Evolutionary conservation across 2,888 invertebrate genomes (phyloP).

Genomic region (Papilio gigon): DNA sequence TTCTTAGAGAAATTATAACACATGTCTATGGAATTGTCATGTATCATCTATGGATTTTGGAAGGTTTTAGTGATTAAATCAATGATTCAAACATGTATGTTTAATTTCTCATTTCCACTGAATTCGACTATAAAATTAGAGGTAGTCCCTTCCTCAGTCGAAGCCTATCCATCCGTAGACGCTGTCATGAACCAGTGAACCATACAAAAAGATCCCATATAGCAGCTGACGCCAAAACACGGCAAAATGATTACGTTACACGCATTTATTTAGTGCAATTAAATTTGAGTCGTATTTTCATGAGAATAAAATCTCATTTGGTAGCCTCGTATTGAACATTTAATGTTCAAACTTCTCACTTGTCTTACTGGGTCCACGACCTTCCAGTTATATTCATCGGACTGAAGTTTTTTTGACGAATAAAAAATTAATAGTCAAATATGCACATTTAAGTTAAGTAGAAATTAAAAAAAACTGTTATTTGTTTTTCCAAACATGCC

Average conservation of each 20-base stretch:
- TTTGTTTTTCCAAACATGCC: background rate
- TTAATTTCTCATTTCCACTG: too few species aligned
- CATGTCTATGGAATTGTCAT: too few species aligned
- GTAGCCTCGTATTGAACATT: background rate
- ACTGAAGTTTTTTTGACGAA: background rate
- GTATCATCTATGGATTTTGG: too few species aligned
- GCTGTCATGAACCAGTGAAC: conserved; percentile 19
- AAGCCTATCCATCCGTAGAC: background rate
- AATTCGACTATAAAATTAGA: background rate
- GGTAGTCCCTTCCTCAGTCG: background rate
- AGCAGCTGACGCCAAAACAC: conserved; percentile 31
- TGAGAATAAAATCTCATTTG: conserved; percentile 8
- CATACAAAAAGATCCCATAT: conserved; percentile 5
- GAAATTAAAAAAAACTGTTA: background rate
- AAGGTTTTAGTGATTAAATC: too few species aligned
- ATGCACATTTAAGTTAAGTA: background rate
- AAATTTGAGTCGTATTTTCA: background rate
- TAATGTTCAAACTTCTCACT: conserved; percentile 14
- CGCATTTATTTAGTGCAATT: conserved; percentile 1
- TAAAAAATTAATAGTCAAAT: background rate
- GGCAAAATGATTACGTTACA: conserved; percentile 14
- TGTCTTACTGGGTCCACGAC: conserved; percentile 17
- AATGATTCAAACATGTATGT: too few species aligned
- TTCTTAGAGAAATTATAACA: too few species aligned
- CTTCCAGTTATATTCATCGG: conserved; percentile 14